Conservation (phyloP, 2,797 vertebrate genomes). For the Falco naumanni region DNA sequence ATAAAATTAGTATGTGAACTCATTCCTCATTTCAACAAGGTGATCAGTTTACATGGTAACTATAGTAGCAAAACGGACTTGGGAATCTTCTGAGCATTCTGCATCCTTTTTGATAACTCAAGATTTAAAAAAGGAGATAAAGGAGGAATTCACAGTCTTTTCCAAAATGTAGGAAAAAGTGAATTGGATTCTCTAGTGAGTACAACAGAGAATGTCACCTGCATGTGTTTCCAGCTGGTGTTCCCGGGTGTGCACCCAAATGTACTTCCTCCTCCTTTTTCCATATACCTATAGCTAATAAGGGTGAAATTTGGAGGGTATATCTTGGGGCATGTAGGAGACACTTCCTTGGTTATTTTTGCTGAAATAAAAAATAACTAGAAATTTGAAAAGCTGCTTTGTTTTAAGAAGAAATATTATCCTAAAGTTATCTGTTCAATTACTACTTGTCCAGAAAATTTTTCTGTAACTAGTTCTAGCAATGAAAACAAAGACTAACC, state of each 20-base stretch:
- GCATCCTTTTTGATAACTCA: not conserved
- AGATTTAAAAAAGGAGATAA: not conserved
- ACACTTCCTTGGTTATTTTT: not conserved
- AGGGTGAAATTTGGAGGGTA: not conserved
- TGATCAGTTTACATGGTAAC: not conserved
- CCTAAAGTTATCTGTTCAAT: not conserved
- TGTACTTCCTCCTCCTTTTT: not conserved
- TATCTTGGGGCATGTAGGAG: rapidly evolving
- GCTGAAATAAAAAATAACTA: not conserved
- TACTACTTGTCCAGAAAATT: not conserved
- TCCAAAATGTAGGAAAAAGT: not conserved
- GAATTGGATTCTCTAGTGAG: not conserved
- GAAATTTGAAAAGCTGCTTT: not conserved
- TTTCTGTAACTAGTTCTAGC: not conserved
- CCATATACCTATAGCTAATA: not conserved
- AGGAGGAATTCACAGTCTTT: not conserved
- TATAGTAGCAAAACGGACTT: not conserved
- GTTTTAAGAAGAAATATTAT: not conserved
- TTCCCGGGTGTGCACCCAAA: not conserved
- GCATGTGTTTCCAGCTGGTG: not conserved
- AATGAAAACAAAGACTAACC: not conserved
- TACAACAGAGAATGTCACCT: not conserved
- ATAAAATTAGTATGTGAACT: not conserved
- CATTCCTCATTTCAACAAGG: not conserved
- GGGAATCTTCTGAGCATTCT: not conserved